Evolutionary conservation across 2,888 invertebrate species (phyloP), one percentile per base, ranked within the genome.

Genomic region (Crocallis elinguaria): DNA sequence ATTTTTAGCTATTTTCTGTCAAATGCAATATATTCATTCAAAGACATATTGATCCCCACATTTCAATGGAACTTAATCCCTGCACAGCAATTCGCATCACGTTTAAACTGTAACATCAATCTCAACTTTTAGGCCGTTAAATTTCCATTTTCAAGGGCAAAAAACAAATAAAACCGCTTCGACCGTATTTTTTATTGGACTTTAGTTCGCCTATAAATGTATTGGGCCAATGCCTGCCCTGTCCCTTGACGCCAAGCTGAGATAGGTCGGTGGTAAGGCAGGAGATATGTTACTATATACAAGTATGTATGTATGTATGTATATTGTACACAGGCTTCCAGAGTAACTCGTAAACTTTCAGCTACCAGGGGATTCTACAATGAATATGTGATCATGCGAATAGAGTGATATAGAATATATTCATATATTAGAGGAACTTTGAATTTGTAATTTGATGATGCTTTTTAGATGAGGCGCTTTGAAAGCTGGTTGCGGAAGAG

Each of bases 131-230:
- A 43, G 27, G 39, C 43, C 50, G 50, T 48, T 44, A 50, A 50
- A 54, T 48, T 46, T 44, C 52, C 44, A 51, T 49, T 59, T 51
- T 57, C 42, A 57, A 60, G 57, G 57, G 30, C 45, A 36, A 49
- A 59, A 62, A 60, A 59, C 60, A 62, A 59, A 61, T 57, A 51
- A 62, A 60, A 54, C 41, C n/a, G 19, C 36, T 50, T 53, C 42
- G 33, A 6, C 42, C 49, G 44, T 45, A 56, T 55, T 56, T 62
- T 66, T 49, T 60, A 57, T 48, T 38, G 37, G 33, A 44, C 23
- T 36, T 19, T 48, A 44, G 30, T 29, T 13, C 23, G 21, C 16
- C 29, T 36, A 49, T 49, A 41, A 50, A 60, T 57, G 48, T 50
- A 57, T 56, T 38, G 45, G 32, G 33, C 12, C 30, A 23, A 23